These are phyloP conservation scores for Isaurus tuberculatus DNA, from an alignment of 92 coral and sea anemone species.

Conservation along the genomic window DNA sequence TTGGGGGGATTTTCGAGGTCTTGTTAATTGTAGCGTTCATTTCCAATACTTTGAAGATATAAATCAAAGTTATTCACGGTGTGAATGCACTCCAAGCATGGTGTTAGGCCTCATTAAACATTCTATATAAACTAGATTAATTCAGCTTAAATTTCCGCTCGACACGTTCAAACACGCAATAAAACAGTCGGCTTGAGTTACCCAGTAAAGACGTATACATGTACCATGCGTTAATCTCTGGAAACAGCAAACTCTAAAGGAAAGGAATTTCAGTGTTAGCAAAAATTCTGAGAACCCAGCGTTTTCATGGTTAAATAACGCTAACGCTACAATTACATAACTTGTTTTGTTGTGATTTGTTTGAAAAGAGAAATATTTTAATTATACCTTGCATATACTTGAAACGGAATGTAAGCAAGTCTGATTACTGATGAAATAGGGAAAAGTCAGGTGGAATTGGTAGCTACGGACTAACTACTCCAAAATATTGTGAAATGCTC, in stretches of 20 bases:
- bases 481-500: background rate
- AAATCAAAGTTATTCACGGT: conserved; percentile 17
- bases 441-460: background rate
- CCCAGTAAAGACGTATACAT: background rate
- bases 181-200: background rate
- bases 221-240: background rate
- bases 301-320: too few species aligned
- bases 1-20: conserved; percentile 11
- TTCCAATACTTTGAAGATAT: background rate
- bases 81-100: background rate
- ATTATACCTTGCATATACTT: background rate
- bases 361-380: background rate
- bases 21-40: background rate
- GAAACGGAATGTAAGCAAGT: background rate
- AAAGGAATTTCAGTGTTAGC: too few species aligned
- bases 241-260: background rate
- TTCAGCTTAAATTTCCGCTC: background rate
- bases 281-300: too few species aligned
- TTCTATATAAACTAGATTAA: background rate
- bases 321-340: too few species aligned
- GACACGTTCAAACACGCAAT: conserved; percentile 19
- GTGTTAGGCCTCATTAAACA: conserved; percentile 20
- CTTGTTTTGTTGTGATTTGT: background rate
- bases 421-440: background rate
- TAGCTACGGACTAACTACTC: background rate